Evolutionary conservation across 2,888 invertebrate genomes (phyloP).

Genomic region (Baronia brevicornis): DNA sequence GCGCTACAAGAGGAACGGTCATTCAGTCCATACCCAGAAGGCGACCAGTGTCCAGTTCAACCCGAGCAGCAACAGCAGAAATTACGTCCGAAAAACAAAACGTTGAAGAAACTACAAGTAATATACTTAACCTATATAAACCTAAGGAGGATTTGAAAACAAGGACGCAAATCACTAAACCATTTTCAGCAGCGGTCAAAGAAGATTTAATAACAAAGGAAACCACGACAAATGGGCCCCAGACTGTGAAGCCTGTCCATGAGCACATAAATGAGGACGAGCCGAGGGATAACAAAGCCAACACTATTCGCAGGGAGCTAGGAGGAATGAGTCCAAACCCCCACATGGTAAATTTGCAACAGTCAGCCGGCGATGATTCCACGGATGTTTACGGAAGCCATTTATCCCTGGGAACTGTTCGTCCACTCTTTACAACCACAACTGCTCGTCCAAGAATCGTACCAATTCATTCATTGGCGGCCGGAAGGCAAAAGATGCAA

Average conservation of each 20-base stretch:
- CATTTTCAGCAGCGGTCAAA: conserved; percentile 40
- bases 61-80: conserved; percentile 42
- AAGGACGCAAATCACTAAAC: conserved; percentile 53
- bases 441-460: conserved; percentile 72
- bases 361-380: conserved; percentile 78
- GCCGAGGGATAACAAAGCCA: conserved; percentile 64
- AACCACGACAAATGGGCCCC: conserved; percentile 52
- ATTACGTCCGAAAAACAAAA: conserved; percentile 43
- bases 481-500: conserved; percentile 63
- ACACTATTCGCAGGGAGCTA: conserved; percentile 78
- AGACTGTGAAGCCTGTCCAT: conserved; percentile 69
- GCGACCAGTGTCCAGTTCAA: conserved; percentile 50
- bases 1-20: conserved; percentile 75
- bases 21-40: conserved; percentile 80
- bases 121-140: conserved; percentile 49
- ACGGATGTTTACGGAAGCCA: conserved; percentile 82
- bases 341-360: conserved; percentile 73
- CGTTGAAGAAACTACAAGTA: conserved; percentile 48
- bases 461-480: conserved; percentile 67
- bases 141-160: conserved; percentile 45
- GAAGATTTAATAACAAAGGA: conserved; percentile 59
- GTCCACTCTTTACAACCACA: conserved; percentile 81
- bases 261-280: conserved; percentile 66
- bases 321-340: conserved; percentile 73
- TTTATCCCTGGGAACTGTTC: conserved; percentile 77